Evolutionary conservation across 2,888 invertebrate genomes (phyloP).

Genomic region (Drosophila suboccidentalis): DNA sequence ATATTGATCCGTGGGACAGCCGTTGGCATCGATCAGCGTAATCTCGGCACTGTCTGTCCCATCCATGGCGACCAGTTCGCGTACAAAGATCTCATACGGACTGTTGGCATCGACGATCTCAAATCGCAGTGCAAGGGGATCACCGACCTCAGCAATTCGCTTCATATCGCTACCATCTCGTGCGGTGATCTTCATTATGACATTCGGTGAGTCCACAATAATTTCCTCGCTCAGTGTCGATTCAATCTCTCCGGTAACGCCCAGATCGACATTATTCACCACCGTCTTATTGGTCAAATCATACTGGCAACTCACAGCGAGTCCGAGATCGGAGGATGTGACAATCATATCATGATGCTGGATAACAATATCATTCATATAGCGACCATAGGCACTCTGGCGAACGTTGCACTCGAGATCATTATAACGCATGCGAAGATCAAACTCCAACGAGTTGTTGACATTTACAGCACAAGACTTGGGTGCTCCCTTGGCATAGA

Average conservation of each 20-base stretch:
- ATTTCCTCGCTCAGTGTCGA: slow-evolving; percentile 95
- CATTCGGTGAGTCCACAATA: slow-evolving; percentile 96
- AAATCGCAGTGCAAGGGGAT: slow-evolving; percentile 95
- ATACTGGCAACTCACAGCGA: slow-evolving; percentile 96
- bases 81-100: slow-evolving; percentile 97
- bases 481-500: slow-evolving; percentile 96
- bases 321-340: slow-evolving; percentile 95
- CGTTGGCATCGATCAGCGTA: slow-evolving; percentile 95
- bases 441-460: slow-evolving; percentile 94
- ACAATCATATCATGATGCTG: slow-evolving; percentile 98
- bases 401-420: slow-evolving; percentile 96
- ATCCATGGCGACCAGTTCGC: slow-evolving; percentile 97
- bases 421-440: slow-evolving; percentile 95
- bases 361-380: slow-evolving; percentile 95
- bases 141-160: slow-evolving; percentile 95
- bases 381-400: slow-evolving; percentile 92
- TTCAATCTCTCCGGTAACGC: slow-evolving; percentile 94
- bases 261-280: slow-evolving; percentile 95
- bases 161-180: slow-evolving; percentile 93
- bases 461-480: slow-evolving; percentile 96
- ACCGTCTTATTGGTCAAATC: slow-evolving; percentile 97
- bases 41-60: slow-evolving; percentile 97
- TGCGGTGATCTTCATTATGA: slow-evolving; percentile 96
- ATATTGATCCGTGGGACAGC: slow-evolving; percentile 97
- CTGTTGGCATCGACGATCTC: slow-evolving; percentile 96